These are phyloP conservation scores for Drosophila guanche DNA, from an alignment of 1,140 invertebrate genomes.

Conservation along the genomic window DNA sequence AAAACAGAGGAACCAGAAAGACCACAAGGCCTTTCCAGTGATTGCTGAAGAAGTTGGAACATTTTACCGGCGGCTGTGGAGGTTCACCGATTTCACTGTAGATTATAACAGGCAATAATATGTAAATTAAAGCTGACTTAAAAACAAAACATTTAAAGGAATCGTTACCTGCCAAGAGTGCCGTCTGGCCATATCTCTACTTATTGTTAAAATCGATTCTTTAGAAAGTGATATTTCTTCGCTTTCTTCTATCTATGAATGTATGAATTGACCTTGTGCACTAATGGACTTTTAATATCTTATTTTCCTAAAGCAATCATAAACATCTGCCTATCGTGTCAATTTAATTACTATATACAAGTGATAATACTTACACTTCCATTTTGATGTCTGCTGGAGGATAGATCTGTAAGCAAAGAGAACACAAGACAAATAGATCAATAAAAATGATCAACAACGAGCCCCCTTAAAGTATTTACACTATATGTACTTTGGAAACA, in stretches of 20 bases:
- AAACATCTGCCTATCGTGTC: background rate
- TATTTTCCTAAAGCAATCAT: too few species aligned
- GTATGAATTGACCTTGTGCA: too few species aligned
- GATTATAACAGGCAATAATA: background rate
- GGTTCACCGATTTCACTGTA: slow-evolving; percentile 64
- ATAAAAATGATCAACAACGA: slow-evolving; percentile 42
- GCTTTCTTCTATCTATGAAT: too few species aligned
- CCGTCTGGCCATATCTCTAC: too few species aligned
- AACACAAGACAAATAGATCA: slow-evolving; percentile 43
- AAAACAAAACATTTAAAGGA: background rate
- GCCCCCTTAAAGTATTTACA: slow-evolving; percentile 18
- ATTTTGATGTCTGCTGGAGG: slow-evolving; percentile 63
- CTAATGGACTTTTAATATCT: too few species aligned
- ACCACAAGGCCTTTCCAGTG: slow-evolving; percentile 88
- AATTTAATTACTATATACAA: slow-evolving; percentile 3
- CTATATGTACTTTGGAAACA: background rate
- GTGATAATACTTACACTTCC: slow-evolving; percentile 64
- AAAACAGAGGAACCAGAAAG: slow-evolving; percentile 86
- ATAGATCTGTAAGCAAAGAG: slow-evolving; percentile 57
- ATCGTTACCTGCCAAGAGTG: too few species aligned
- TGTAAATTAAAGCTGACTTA: background rate
- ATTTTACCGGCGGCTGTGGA: slow-evolving; percentile 37
- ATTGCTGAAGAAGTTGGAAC: slow-evolving; percentile 58
- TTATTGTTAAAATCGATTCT: too few species aligned
- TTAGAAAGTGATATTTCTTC: too few species aligned